A percentile compares a stretch with the other conserved stretches of the same genome.
phyloP scores from a whole-genome alignment of 2,113 vertebrate genomes.

The Mohoua ochrocephala region DNA sequence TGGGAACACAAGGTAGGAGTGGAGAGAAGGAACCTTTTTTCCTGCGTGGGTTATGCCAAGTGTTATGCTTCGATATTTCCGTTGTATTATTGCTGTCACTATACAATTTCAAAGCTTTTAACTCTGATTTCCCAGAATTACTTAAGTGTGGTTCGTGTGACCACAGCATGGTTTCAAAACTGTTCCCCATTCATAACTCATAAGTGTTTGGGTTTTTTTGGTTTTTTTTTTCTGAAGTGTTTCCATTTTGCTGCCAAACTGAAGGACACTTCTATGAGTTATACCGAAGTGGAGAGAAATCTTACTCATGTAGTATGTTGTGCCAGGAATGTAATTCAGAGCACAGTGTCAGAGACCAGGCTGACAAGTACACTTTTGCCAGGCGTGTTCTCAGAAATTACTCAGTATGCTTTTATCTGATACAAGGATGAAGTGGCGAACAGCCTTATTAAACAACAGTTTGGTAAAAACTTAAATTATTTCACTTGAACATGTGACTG shows the following conservation, averaged over 20 bases:
- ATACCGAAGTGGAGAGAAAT: not conserved
- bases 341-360: not conserved
- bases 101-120: not conserved
- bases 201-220: not conserved
- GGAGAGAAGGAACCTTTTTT: not conserved
- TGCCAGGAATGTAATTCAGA: not conserved
- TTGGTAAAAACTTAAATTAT: not conserved
- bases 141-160: accelerated
- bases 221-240: not conserved
- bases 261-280: not conserved
- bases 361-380: not conserved
- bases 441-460: not conserved
- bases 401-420: not conserved
- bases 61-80: accelerated
- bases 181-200: not conserved
- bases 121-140: not conserved
- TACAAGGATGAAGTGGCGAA: not conserved
- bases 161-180: not conserved
- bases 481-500: not conserved
- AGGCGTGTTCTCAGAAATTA: not conserved
- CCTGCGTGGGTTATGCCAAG: accelerated
- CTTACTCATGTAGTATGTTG: not conserved
- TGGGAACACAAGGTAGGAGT: not conserved
- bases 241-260: not conserved
- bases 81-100: not conserved